A percentile compares a stretch with the other conserved stretches of the same genome.
phyloP scores from a whole-genome alignment of 2,113 vertebrate genomes.

The Sorex fumeus region DNA sequence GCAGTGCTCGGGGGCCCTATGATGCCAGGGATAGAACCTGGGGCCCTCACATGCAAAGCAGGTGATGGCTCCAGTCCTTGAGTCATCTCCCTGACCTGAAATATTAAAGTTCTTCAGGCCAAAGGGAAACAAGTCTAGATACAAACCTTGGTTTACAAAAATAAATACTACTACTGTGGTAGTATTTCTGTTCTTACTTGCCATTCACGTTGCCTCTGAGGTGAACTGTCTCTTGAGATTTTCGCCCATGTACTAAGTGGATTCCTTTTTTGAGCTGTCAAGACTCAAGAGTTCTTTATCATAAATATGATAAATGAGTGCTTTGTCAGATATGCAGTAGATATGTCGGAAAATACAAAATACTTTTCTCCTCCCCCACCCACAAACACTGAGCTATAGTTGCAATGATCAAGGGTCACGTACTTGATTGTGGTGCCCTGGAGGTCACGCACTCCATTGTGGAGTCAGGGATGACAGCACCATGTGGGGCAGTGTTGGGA shows the following conservation, averaged over 20 bases:
- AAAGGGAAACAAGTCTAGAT: background rate
- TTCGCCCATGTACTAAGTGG: background rate
- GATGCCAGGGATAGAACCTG: too few relatives aligned
- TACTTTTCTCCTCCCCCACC: background rate
- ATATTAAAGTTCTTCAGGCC: background rate
- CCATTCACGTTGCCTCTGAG: background rate
- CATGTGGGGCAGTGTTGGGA: too few relatives aligned
- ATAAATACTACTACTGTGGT: background rate
- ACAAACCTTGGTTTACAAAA: background rate
- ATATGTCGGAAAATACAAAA: background rate
- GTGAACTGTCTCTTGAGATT: background rate
- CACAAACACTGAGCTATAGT: too few relatives aligned
- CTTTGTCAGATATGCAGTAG: background rate
- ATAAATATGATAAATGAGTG: background rate
- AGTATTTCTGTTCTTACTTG: too few relatives aligned
- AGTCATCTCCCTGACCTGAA: too few relatives aligned
- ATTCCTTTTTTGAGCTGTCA: background rate
- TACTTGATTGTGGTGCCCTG: too few relatives aligned
- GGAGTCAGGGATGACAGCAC: too few relatives aligned
- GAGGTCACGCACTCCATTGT: too few relatives aligned
- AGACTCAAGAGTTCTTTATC: constrained; percentile 6
- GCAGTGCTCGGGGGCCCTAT: too few relatives aligned
- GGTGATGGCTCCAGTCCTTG: too few relatives aligned
- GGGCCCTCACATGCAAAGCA: too few relatives aligned
- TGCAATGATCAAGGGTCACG: too few relatives aligned